These are phyloP conservation scores for Dasypolia templi DNA, from an alignment of 2,888 invertebrate species.

Conservation along the genomic window DNA sequence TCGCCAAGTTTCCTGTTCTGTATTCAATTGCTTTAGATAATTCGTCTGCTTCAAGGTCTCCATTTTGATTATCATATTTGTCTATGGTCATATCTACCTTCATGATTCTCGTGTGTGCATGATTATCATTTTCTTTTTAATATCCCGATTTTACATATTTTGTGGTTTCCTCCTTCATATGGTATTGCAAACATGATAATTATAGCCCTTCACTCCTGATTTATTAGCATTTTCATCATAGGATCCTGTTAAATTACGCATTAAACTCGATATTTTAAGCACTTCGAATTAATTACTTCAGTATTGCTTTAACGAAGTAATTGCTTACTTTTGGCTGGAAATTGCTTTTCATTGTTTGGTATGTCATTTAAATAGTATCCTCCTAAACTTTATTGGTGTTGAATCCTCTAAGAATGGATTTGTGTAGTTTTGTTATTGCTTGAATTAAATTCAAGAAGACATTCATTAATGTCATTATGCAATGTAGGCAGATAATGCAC, in stretches of 20 bases:
- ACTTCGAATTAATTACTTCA: constrained; percentile 50
- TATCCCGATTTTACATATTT: constrained; percentile 19
- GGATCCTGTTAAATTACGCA: constrained; percentile 45
- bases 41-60: not conserved
- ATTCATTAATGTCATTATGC: not conserved
- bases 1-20: not conserved
- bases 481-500: not conserved
- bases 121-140: constrained; percentile 14
- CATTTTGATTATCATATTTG: constrained; percentile 4
- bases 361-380: constrained; percentile 5
- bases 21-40: not conserved
- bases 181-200: constrained; percentile 30
- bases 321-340: constrained; percentile 25
- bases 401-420: not conserved
- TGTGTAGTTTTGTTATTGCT: constrained; percentile 4
- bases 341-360: constrained; percentile 49
- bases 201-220: constrained; percentile 23
- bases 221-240: constrained; percentile 52
- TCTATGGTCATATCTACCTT: not conserved
- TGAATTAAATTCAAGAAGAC: not conserved
- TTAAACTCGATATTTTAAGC: constrained; percentile 55
- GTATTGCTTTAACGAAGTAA: constrained; percentile 32
- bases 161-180: constrained; percentile 14
- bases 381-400: constrained; percentile 16
- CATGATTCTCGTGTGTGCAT: constrained; percentile 4